Evolutionary conservation across 2,113 vertebrate genomes (phyloP), one percentile per base, ranked within the genome.

Genomic region (Ovibos moschatus): DNA sequence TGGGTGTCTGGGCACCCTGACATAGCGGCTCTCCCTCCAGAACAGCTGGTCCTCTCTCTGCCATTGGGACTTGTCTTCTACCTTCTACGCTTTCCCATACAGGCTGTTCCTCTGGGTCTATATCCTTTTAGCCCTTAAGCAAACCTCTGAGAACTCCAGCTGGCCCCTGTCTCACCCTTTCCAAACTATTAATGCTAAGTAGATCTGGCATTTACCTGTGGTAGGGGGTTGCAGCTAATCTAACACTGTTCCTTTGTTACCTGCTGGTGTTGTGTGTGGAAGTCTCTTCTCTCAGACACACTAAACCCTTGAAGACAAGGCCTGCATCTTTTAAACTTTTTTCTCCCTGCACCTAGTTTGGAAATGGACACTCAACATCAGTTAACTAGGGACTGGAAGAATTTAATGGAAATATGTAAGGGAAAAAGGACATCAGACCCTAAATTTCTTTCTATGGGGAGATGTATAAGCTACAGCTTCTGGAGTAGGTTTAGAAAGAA

Each of bases 291-390:
- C 30, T 58, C 36, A 45, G 40, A 67, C 47, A 15, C 17, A 57
- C 28, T 82, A 89, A 93, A 95, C 95, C 64, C 51, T 94, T 76
- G 40, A 74, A 81, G 87, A 89, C n/a, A 92, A 87, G 15, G 33
- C 1, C 47, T 13, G 7, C 78, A 47, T 83, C 55, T 96, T 95
- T 97, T 40, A 91, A 86, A 84, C 14, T 40, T 67, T 30, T 85
- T 88, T 87, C 57, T 89, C 21, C 25, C 11, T 79, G 12, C 13
- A 51, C 25, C 27, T 40, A 16, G 15, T 55, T 96, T 36, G 45
- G 47, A 27, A 95, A 83, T 23, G 15, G 83, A 33, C 19, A 33
- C 4, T 57, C n/a, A 50, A 50, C 47, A 50, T 50, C 12, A 50
- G 7, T 17, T 91, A n/a, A 90, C 14, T n/a, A 82, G 15, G 57